Percentiles rank a stretch among this genome's conserved stretches.
Conservation (phyloP, 2,113 vertebrate genomes). For the Nyctereutes procyonoides region DNA sequence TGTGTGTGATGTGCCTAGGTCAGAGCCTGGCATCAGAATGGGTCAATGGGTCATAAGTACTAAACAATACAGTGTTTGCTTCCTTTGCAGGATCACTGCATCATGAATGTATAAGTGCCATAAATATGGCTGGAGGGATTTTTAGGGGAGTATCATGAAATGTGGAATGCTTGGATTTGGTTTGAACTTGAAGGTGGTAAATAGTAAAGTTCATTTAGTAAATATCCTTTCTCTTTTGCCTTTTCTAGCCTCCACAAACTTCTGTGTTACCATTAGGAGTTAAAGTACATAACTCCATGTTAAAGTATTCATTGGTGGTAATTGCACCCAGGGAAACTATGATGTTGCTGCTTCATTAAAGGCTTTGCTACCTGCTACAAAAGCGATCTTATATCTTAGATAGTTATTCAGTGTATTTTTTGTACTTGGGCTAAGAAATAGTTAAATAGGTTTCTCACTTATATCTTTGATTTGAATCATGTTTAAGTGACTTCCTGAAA, state of each 20-base stretch:
- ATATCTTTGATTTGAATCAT: conserved; percentile 25
- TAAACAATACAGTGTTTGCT: neutral
- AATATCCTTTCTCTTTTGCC: no score
- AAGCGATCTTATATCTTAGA: neutral
- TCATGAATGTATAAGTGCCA: neutral
- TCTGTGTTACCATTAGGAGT: neutral
- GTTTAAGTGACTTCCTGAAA: conserved; percentile 34
- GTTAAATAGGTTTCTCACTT: conserved; percentile 34
- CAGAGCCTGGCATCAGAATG: neutral
- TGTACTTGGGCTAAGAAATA: conserved; percentile 10
- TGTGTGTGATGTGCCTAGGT: neutral
- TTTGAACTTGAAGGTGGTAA: neutral
- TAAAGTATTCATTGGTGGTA: neutral
- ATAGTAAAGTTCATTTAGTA: neutral
- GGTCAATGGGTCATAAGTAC: neutral
- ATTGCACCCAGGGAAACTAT: neutral
- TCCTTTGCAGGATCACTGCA: neutral
- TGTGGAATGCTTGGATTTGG: neutral
- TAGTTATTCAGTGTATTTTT: conserved; percentile 5
- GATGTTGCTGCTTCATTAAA: neutral
- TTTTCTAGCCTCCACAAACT: neutral
- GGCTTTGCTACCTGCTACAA: neutral
- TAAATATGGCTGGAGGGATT: neutral
- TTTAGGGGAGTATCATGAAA: neutral
- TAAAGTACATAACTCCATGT: neutral